Conservation (phyloP, 2,113 vertebrate genomes). For the Esox niger region DNA sequence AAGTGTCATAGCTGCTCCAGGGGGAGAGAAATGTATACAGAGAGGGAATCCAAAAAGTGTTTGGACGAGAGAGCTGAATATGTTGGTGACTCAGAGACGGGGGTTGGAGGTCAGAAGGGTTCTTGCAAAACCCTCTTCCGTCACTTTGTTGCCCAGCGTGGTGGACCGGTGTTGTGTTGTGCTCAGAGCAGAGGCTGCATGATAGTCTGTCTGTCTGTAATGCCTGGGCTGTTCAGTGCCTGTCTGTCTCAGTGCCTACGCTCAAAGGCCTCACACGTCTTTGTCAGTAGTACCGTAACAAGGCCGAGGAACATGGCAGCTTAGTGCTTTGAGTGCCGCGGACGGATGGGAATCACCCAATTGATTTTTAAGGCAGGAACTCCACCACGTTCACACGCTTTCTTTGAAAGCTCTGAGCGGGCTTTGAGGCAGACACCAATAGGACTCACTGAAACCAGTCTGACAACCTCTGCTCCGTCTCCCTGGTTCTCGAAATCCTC, state of each 20-base stretch:
- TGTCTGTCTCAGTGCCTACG: conserved; percentile 40
- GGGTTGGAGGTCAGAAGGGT: neutral
- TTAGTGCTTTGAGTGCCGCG: conserved; percentile 23
- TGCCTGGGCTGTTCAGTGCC: conserved; percentile 48
- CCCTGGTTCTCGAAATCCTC: neutral
- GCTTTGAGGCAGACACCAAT: conserved; percentile 49
- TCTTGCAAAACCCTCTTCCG: neutral
- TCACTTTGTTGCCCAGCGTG: neutral
- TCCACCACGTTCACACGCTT: conserved; percentile 45
- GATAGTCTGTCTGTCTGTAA: conserved; percentile 48
- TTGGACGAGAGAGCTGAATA: neutral
- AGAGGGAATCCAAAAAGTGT: neutral
- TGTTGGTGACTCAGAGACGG: conserved; percentile 4
- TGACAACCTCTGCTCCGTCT: neutral
- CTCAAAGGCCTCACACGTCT: conserved; percentile 36
- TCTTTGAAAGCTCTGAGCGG: conserved; percentile 46
- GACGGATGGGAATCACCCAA: conserved; percentile 43
- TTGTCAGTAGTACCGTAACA: conserved; percentile 17
- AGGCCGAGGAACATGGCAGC: conserved; percentile 19
- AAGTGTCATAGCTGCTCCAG: conserved; percentile 25
- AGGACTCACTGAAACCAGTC: neutral
- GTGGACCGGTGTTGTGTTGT: conserved; percentile 33
- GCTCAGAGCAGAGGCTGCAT: conserved; percentile 42
- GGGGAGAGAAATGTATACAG: neutral
- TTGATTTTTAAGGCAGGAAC: conserved; percentile 35